Evolutionary conservation across 2,113 vertebrate genomes (phyloP).

Genomic region (Erythrolamprus reginae): DNA sequence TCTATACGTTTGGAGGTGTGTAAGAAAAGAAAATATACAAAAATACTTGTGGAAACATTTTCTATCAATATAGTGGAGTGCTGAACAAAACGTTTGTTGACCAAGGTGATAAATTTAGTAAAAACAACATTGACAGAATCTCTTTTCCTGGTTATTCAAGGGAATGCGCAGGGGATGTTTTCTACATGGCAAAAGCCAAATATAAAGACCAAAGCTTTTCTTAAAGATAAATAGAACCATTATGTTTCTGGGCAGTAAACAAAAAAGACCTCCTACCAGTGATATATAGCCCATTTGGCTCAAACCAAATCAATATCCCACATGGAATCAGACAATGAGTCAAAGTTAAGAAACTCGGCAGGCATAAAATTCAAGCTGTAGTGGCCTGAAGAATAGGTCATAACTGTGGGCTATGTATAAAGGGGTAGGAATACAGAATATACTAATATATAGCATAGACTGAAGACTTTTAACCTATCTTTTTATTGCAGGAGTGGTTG

Average conservation of each 20-base stretch:
- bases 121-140: not conserved
- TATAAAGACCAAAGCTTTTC: not conserved
- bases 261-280: not conserved
- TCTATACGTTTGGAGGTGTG: not conserved
- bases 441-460: not conserved
- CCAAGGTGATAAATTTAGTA: not conserved
- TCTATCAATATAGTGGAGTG: not conserved
- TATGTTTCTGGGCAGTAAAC: constrained; percentile 16
- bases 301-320: constrained; percentile 40
- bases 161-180: not conserved
- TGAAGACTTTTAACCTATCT: not conserved
- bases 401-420: not conserved
- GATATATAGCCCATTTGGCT: constrained; percentile 31
- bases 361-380: constrained; percentile 14
- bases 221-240: constrained; percentile 18
- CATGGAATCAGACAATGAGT: constrained; percentile 19
- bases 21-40: not conserved
- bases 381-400: constrained; percentile 13
- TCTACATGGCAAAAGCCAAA: not conserved
- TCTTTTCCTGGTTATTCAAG: not conserved
- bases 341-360: constrained; percentile 12
- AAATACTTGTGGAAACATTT: not conserved
- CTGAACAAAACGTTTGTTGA: not conserved
- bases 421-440: not conserved
- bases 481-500: not conserved